These are phyloP conservation scores for Spilarctia lutea DNA, from an alignment of 2,888 invertebrate species.

Conservation along the genomic window DNA sequence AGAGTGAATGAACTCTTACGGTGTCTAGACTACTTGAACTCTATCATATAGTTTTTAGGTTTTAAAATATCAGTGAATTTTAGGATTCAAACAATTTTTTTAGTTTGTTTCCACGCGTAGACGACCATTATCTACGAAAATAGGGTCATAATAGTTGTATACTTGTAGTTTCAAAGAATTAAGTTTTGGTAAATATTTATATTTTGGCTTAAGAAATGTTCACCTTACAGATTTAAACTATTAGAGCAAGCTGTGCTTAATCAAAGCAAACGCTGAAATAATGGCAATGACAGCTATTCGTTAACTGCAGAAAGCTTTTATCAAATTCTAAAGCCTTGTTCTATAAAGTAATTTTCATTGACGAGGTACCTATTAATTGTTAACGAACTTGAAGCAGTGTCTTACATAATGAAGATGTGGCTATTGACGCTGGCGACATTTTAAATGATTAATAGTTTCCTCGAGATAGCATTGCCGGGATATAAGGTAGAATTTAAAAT, in stretches of 20 bases:
- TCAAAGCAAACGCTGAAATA: neutral
- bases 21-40: conserved; percentile 10
- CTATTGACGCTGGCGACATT: conserved; percentile 34
- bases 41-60: conserved; percentile 1
- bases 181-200: neutral
- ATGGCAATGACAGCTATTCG: neutral
- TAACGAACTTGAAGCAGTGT: conserved; percentile 35
- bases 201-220: neutral
- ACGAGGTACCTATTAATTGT: conserved; percentile 37
- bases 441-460: conserved; percentile 48
- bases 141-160: neutral
- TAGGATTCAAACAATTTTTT: neutral
- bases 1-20: conserved; percentile 12
- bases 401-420: conserved; percentile 39
- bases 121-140: neutral
- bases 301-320: conserved; percentile 8
- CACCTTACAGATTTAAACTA: neutral
- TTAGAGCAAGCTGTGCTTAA: neutral
- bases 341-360: conserved; percentile 30
- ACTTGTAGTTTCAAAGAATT: neutral
- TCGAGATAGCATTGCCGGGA: conserved; percentile 32
- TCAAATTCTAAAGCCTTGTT: conserved; percentile 19
- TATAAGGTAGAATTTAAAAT: conserved; percentile 31
- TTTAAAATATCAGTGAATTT: neutral
- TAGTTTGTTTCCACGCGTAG: neutral